These are phyloP conservation scores for Etheostoma perlongum DNA, from an alignment of 2,797 vertebrate genomes.

Conservation along the genomic window DNA sequence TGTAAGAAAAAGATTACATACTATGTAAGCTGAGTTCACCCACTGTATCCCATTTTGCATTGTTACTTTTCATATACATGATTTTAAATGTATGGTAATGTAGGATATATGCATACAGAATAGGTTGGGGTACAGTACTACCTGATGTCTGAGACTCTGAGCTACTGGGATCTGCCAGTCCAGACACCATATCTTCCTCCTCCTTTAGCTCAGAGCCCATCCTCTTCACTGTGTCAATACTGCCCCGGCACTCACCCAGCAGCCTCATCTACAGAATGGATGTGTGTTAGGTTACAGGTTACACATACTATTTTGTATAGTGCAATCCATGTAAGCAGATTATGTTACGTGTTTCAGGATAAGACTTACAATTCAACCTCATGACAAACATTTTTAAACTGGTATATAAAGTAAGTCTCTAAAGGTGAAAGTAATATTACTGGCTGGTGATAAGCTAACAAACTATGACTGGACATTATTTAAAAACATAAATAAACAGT, in stretches of 20 bases:
- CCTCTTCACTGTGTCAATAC: conserved; percentile 90
- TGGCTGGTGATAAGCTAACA: background rate
- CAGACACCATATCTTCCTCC: conserved; percentile 89
- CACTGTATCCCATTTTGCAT: background rate
- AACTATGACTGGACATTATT: background rate
- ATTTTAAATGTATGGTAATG: background rate
- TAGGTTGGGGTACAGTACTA: conserved; percentile 50
- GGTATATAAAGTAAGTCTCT: background rate
- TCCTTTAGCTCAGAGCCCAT: conserved; percentile 91
- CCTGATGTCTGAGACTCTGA: conserved; percentile 95
- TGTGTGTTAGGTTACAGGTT: background rate
- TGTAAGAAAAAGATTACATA: background rate
- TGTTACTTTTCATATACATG: background rate
- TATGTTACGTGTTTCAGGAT: background rate
- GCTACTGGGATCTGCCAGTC: conserved; percentile 91
- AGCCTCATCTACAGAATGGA: conserved; percentile 88
- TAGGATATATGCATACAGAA: background rate
- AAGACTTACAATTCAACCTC: background rate
- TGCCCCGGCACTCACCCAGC: conserved; percentile 92
- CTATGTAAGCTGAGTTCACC: background rate
- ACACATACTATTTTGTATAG: background rate
- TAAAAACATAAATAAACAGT: background rate
- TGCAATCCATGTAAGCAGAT: background rate
- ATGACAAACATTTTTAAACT: background rate
- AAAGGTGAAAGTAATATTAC: background rate